Base-by-base conservation (phyloP, 2,888 invertebrate genomes). In the Lepidocyrtinus sp. region DNA sequence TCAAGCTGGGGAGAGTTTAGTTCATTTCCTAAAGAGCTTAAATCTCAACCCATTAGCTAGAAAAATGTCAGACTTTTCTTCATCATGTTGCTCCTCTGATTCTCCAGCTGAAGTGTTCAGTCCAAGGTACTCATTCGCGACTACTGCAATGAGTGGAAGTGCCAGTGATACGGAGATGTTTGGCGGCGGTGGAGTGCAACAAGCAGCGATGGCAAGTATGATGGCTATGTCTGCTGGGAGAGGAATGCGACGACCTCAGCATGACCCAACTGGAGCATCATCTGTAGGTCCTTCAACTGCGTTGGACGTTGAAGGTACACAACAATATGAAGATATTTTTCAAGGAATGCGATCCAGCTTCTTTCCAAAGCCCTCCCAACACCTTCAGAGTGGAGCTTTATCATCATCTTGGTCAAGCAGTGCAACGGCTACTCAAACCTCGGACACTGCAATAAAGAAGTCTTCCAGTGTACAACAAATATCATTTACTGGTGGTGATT, bases 111-210 rank as follows among this genome's bases (percentile, higher is more conserved):
- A 85, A 17, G 74, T 82, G 45, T 81, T 84, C 2, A 86, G 86
- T 80, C 87, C 87, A 0, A 83, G 87, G 1, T 86, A 85, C 79
- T 87, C 87, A 64, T 85, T 87, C n/a, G 85, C 87, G 3, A 86
- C 87, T 0, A 86, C 85, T 12, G 85, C 59, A 17, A 73, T 84
- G 77, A 84, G 84, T 68, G 69, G 75, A 19, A 75, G 80, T 62
- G 74, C 74, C 17, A 80, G 77, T 82, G 83, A 83, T 59, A 65
- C 72, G 19, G 76, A 76, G 25, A 63, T 75, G 75, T 81, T 72
- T 27, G 75, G 79, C 45, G 55, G 9, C 17, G 21, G 68, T 26
- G 79, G 61, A 1, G 27, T 71, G 1, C 71, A 77, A 9, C 81
- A 81, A 27, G 70, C 79, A 25, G 79, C 82, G n/a, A 46, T 75